A percentile compares a stretch with the other conserved stretches of the same genome.
These are phyloP conservation scores for Neotoma lepida DNA, from an alignment of 2,113 vertebrate genomes.

Conservation along the genomic window DNA sequence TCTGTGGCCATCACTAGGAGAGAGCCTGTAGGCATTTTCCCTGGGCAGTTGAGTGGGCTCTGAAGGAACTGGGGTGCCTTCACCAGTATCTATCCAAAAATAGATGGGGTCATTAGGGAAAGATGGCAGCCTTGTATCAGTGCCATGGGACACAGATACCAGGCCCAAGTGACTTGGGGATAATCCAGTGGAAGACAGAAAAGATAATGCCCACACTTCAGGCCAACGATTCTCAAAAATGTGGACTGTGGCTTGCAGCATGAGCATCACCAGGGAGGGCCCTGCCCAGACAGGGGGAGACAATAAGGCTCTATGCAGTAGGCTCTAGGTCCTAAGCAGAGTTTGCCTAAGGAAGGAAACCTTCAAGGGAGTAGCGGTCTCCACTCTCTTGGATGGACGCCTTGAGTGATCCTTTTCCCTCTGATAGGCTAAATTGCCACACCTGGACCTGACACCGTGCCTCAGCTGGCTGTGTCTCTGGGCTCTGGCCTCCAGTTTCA, in stretches of 20 bases:
- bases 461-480: background rate
- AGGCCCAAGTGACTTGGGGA: background rate
- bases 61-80: background rate
- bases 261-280: background rate
- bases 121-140: background rate
- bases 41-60: background rate
- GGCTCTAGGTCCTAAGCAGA: background rate
- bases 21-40: background rate
- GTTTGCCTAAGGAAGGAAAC: conserved; percentile 16
- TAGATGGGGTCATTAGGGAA: background rate
- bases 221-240: background rate
- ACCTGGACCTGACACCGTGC: accelerated
- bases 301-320: background rate
- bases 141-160: accelerated
- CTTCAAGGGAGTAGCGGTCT: background rate
- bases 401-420: background rate
- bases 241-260: background rate
- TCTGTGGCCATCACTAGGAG: background rate
- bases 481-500: background rate
- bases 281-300: background rate
- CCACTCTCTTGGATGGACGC: background rate
- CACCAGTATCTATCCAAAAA: background rate
- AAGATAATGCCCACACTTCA: background rate
- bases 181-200: background rate
- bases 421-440: background rate